phyloP scores from a whole-genome alignment of 1,140 invertebrate species.

The Gonatopus flavifemur region DNA sequence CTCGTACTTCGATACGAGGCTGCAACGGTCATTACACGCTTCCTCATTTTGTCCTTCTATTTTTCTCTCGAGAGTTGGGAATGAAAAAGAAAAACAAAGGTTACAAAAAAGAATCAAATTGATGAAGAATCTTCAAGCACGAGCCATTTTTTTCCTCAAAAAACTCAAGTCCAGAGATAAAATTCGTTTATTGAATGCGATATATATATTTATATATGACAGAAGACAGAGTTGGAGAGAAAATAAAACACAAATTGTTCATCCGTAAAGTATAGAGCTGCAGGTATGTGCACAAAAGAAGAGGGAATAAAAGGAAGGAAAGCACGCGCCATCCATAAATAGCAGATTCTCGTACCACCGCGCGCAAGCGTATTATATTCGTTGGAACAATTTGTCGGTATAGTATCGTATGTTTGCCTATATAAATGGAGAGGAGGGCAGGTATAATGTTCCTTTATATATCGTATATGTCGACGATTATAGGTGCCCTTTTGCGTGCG shows the following conservation, averaged over 20 bases:
- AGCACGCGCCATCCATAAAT: constrained; percentile 17
- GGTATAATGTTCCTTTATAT: constrained; percentile 15
- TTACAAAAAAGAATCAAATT: too few species aligned
- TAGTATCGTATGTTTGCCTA: constrained; percentile 6
- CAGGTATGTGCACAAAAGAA: constrained; percentile 4
- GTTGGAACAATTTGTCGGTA: constrained; percentile 33
- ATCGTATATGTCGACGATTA: constrained; percentile 28
- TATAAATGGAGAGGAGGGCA: too few species aligned
- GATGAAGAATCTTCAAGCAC: too few species aligned
- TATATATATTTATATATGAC: too few species aligned
- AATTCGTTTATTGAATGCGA: too few species aligned
- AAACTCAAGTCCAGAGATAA: too few species aligned
- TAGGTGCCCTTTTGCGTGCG: not conserved
- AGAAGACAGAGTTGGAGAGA: too few species aligned
- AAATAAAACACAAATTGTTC: too few species aligned
- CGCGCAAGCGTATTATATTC: constrained; percentile 26
- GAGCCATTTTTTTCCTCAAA: too few species aligned
- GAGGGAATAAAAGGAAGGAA: constrained; percentile 15
- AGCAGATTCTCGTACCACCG: constrained; percentile 19
- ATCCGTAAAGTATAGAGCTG: too few species aligned
- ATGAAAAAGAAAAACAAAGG: not conserved
- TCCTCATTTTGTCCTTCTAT: not conserved
- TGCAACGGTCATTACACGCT: constrained; percentile 26
- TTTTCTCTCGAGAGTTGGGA: not conserved
- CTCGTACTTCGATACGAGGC: too few species aligned